Evolutionary conservation across 2,888 invertebrate genomes (phyloP).

Genomic region (Netelia fuscicornis): DNA sequence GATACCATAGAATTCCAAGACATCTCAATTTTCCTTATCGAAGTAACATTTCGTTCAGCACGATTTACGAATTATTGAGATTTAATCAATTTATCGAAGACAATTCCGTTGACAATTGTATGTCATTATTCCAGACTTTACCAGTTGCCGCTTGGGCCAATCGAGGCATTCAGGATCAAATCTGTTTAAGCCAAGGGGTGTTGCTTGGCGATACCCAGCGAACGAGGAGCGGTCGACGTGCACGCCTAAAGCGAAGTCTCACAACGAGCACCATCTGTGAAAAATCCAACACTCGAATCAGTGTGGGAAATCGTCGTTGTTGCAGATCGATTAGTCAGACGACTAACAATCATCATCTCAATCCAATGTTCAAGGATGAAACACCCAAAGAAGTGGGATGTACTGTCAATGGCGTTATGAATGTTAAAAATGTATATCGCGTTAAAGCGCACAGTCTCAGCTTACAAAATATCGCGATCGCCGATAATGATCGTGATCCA

Average conservation of each 20-base stretch:
- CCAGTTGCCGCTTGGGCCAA: constrained; percentile 73
- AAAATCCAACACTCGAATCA: constrained; percentile 70
- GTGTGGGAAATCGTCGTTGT: constrained; percentile 78
- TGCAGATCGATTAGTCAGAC: constrained; percentile 64
- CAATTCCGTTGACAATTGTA: constrained; percentile 70
- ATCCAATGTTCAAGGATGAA: background rate
- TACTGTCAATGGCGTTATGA: background rate
- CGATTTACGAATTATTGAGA: background rate
- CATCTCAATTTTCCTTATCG: background rate
- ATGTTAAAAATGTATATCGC: too few relatives aligned
- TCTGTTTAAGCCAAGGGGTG: background rate
- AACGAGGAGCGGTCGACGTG: constrained; percentile 51
- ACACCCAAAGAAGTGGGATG: background rate
- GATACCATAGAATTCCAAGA: background rate
- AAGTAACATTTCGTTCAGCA: background rate
- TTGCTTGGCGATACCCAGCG: constrained; percentile 1
- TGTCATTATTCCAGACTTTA: constrained; percentile 76
- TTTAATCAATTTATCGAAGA: constrained; percentile 23
- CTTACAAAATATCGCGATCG: too few relatives aligned
- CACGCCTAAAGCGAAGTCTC: constrained; percentile 70
- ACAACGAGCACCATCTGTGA: constrained; percentile 77
- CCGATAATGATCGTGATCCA: too few relatives aligned
- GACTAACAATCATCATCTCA: too few relatives aligned
- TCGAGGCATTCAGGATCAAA: constrained; percentile 63
- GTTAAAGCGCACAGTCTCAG: too few relatives aligned